Evolutionary conservation across 2,113 vertebrate genomes (phyloP), one percentile per base, ranked within the genome.

Genomic region (Turdus rufiventris): DNA sequence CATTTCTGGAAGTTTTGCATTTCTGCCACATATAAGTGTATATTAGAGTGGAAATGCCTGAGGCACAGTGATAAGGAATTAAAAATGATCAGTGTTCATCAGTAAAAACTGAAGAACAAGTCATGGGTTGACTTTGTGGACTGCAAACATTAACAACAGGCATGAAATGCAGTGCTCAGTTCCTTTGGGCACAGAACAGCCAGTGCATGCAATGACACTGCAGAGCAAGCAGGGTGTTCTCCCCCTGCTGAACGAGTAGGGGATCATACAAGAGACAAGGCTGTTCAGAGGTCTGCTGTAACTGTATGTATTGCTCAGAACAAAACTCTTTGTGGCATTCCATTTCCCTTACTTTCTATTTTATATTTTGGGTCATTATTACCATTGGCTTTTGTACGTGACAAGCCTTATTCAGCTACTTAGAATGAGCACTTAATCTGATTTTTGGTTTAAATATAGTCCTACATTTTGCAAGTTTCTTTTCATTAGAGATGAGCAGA

Each of bases 81-180:
- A 68, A 93, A 84, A 93, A 78, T 88, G 89, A 94, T 90, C 94
- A 56, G 34, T 67, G 74, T 89, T 94, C 65, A 82, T 90, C 78
- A 89, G 29, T 74, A 93, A 95, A 91, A 56, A 71, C 38, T 54
- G 34, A 82, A 73, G 47, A 89, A 56, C 57, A 91, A 86, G 54
- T 40, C 10, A 12, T 74, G 67, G 77, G 76, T 63, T 93, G 79
- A 73, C 82, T 93, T 78, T 62, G 65, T 76, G 89, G 93, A 67
- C 60, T 91, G 62, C 92, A 87, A 57, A 87, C 8, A 57, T 78
- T 82, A 29, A 68, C 48, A 72, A 66, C 8, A 91, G 76, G 50
- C 40, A 62, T 42, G 65, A 63, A 94, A 87, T 94, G 58, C 65
- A 80, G 63, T 51, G 85, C 81, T 42, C 86, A 71, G 40, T 56